Percentiles rank a stretch among this genome's conserved stretches.
Evolutionary conservation across 1,140 invertebrate genomes (phyloP).

Genomic region (Thrips palmi): DNA sequence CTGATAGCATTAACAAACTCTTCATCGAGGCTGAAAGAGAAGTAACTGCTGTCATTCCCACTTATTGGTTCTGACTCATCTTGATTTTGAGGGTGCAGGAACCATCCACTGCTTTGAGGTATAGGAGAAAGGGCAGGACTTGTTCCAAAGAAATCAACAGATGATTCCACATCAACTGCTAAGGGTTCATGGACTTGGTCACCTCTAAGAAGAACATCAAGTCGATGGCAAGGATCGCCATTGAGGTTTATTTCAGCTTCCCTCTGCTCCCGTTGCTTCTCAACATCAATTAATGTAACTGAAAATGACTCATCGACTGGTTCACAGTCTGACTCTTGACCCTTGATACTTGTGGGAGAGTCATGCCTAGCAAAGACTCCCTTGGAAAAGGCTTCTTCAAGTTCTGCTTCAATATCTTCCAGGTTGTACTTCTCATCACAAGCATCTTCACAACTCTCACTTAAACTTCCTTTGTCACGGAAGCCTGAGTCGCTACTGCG

Average conservation of each 20-base stretch:
- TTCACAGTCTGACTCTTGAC: too few species aligned
- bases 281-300: conserved; percentile 8
- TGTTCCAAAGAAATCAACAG: too few species aligned
- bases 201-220: too few species aligned
- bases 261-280: background rate
- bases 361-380: conserved; percentile 4
- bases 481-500: conserved; percentile 33
- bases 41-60: conserved; percentile 30
- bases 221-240: too few species aligned
- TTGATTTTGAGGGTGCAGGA: conserved; percentile 22
- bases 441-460: conserved; percentile 22
- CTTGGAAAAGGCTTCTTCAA: conserved; percentile 15
- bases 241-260: too few species aligned
- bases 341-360: too few species aligned
- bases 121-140: too few species aligned
- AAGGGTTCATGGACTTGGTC: too few species aligned
- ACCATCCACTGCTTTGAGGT: too few species aligned
- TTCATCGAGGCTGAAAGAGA: conserved; percentile 41
- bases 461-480: conserved; percentile 26
- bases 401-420: conserved; percentile 21
- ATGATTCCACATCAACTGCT: too few species aligned
- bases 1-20: conserved; percentile 47
- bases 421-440: conserved; percentile 29
- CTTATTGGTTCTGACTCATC: too few species aligned
- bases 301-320: too few species aligned